These are phyloP conservation scores for Orthosia gracilis DNA, from an alignment of 2,888 invertebrate species.

Conservation along the genomic window DNA sequence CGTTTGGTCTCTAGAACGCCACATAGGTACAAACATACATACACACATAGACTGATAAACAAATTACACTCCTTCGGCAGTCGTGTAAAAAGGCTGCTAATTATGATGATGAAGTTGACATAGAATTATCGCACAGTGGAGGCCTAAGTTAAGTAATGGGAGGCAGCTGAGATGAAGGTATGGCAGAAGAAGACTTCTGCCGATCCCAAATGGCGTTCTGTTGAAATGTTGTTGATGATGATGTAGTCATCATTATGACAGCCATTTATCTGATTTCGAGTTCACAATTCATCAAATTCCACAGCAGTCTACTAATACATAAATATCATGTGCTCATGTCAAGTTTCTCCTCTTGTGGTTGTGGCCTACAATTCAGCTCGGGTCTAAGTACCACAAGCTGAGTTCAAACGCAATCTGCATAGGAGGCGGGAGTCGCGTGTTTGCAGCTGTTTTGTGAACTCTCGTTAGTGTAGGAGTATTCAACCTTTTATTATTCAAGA, in stretches of 20 bases:
- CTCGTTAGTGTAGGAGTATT: slow-evolving; percentile 3
- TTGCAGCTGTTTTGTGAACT: slow-evolving; percentile 22
- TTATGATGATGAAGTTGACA: no score
- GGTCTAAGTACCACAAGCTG: slow-evolving; percentile 3
- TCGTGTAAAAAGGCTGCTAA: no score
- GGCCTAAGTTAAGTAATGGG: no score
- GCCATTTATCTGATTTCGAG: neutral
- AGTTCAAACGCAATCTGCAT: slow-evolving; percentile 54
- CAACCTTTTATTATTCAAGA: neutral
- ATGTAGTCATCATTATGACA: neutral
- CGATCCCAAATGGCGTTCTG: no score
- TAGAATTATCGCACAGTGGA: no score
- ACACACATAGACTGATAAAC: no score
- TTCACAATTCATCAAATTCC: neutral
- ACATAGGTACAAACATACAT: no score
- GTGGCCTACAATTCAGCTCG: slow-evolving; percentile 4
- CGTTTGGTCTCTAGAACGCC: no score
- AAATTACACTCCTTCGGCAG: no score
- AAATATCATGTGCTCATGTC: neutral
- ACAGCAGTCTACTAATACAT: neutral
- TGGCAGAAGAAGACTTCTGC: no score
- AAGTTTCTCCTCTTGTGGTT: slow-evolving; percentile 22
- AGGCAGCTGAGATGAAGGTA: no score
- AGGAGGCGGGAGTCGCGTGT: slow-evolving; percentile 30
- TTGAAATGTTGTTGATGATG: neutral